Percentiles rank a stretch among this genome's conserved stretches.
Evolutionary conservation across 1,140 invertebrate genomes (phyloP).

Genomic region (Aporrectodea caliginosa): DNA sequence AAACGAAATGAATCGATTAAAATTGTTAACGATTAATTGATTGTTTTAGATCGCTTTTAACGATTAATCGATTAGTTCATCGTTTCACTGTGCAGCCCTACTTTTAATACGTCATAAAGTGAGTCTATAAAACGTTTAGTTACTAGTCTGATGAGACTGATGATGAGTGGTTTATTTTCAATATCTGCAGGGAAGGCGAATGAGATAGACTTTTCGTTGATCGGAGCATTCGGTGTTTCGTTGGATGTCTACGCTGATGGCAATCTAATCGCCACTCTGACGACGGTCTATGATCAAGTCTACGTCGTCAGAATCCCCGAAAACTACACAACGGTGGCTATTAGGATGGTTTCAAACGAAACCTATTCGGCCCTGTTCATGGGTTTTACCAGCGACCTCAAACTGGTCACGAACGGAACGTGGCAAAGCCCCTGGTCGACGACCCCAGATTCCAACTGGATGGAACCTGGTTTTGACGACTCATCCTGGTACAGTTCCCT

Average conservation of each 20-base stretch:
- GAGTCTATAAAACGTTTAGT: not conserved
- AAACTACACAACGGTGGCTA: not conserved
- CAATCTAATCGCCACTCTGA: not conserved
- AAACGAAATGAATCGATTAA: too few species aligned
- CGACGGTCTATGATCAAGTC: not conserved
- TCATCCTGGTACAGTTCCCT: not conserved
- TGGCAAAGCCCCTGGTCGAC: not conserved
- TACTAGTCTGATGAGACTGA: not conserved
- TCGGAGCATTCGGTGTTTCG: not conserved
- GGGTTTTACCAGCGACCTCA: not conserved
- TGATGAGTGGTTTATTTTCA: not conserved
- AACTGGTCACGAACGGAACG: not conserved
- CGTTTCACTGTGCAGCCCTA: too few species aligned
- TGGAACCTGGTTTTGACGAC: not conserved
- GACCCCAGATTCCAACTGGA: not conserved
- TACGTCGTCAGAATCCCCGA: not conserved
- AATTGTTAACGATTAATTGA: not conserved
- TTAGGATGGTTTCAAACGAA: not conserved
- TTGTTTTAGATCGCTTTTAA: too few species aligned
- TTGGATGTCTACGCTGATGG: not conserved
- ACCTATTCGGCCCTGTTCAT: not conserved
- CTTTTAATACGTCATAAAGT: too few species aligned
- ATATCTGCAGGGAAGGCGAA: not conserved
- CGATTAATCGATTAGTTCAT: constrained; percentile 2
- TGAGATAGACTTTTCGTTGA: not conserved